Evolutionary conservation across 2,113 vertebrate species (phyloP).

Genomic region (Mungos mungo): DNA sequence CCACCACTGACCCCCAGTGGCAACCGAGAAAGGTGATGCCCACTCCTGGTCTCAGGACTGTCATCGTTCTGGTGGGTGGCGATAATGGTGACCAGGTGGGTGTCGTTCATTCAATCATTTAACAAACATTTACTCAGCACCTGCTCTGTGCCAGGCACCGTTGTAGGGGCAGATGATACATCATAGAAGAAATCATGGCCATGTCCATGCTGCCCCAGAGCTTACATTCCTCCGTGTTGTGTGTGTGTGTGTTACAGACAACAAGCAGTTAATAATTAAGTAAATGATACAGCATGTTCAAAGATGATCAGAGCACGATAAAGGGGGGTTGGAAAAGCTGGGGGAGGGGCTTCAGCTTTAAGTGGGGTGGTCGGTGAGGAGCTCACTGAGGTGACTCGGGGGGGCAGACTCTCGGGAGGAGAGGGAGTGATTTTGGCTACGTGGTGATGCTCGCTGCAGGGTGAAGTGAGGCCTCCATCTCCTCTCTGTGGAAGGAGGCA

Average conservation of each 20-base stretch:
- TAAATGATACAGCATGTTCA: not conserved
- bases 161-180: not conserved
- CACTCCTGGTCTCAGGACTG: not conserved
- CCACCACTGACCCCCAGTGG: not conserved
- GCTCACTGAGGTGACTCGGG: not conserved
- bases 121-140: not conserved
- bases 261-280: not conserved
- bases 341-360: not conserved
- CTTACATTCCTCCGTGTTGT: not conserved
- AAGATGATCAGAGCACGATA: not conserved
- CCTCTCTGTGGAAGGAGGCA: not conserved
- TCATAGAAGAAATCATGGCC: not conserved
- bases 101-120: not conserved
- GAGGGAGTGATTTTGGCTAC: accelerated
- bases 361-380: not conserved
- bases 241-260: not conserved
- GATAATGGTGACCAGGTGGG: accelerated
- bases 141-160: not conserved
- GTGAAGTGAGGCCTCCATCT: not conserved
- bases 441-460: not conserved
- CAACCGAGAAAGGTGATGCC: not conserved
- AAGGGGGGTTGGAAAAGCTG: not conserved
- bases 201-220: not conserved
- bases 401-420: not conserved
- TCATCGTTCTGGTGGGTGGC: not conserved